Percentiles rank a stretch among this genome's conserved stretches.
phyloP scores from a whole-genome alignment of 53 echinoderm and acorn worm species.

The Zoroaster sp. region DNA sequence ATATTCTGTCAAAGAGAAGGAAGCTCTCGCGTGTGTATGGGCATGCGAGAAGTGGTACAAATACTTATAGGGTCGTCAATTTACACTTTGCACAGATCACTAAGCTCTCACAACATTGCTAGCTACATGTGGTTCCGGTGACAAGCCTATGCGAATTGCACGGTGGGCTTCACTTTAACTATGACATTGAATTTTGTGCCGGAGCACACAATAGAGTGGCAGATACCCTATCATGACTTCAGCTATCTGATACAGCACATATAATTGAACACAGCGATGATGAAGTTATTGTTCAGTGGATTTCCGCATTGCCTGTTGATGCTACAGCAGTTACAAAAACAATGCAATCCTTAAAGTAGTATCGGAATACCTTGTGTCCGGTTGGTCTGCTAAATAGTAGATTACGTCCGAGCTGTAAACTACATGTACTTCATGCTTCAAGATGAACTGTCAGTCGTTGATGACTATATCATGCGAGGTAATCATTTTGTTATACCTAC shows the following conservation, averaged over 20 bases:
- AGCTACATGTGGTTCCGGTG: conserved; percentile 22
- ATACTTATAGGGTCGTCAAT: conserved; percentile 21
- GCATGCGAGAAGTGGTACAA: too few species aligned
- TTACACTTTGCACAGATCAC: conserved; percentile 52
- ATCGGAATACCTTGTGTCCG: background rate
- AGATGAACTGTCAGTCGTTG: conserved; percentile 50
- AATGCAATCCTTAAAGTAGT: too few species aligned
- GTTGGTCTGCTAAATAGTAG: conserved; percentile 26
- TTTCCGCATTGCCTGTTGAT: background rate
- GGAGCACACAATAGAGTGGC: conserved; percentile 61
- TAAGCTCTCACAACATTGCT: conserved; percentile 19
- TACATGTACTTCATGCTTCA: conserved; percentile 5
- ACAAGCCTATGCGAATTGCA: conserved; percentile 33
- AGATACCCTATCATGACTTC: conserved; percentile 55
- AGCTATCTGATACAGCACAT: background rate
- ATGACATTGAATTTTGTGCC: conserved; percentile 52
- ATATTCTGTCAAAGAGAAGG: too few species aligned
- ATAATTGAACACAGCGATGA: background rate
- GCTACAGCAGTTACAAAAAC: conserved; percentile 11
- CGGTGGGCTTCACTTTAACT: conserved; percentile 62
- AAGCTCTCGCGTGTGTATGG: too few species aligned
- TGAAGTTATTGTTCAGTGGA: background rate
- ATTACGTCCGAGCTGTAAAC: background rate
- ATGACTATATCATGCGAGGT: conserved; percentile 39
- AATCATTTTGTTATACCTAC: conserved; percentile 54